Conservation (phyloP, 2,113 vertebrate genomes). For the Ginglymostoma cirratum region DNA sequence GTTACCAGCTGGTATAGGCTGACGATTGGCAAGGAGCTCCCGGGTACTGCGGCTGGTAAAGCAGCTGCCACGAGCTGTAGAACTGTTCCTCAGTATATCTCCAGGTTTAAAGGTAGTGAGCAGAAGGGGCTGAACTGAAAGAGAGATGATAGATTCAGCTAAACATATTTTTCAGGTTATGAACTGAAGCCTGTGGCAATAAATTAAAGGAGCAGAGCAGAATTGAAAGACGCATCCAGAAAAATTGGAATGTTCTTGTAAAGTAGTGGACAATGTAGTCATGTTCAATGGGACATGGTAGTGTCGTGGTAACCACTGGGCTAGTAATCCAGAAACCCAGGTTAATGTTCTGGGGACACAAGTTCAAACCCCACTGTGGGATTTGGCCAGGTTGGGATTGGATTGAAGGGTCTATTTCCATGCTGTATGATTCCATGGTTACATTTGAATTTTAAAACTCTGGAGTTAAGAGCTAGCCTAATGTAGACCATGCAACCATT, state of each 20-base stretch:
- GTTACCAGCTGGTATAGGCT: neutral
- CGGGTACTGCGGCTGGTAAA: no score
- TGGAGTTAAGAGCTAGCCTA: no score
- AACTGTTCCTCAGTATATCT: neutral
- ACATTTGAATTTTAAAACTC: no score
- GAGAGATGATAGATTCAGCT: neutral
- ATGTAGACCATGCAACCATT: no score
- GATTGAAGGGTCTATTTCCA: no score
- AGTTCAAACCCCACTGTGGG: no score
- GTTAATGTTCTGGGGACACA: no score
- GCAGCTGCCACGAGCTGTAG: neutral
- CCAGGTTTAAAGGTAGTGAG: neutral
- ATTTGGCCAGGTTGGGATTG: no score
- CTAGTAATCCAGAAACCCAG: no score
- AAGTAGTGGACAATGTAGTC: neutral
- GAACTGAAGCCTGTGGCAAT: neutral
- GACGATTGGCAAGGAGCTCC: neutral
- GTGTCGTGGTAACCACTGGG: no score
- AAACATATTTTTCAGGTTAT: neutral
- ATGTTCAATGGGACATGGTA: no score
- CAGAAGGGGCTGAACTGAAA: neutral
- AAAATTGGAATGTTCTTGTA: neutral
- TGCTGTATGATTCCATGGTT: no score
- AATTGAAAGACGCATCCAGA: neutral
- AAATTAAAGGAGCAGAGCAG: neutral